phyloP scores from a whole-genome alignment of 2,888 invertebrate species.

The Drosophila neotestacea region DNA sequence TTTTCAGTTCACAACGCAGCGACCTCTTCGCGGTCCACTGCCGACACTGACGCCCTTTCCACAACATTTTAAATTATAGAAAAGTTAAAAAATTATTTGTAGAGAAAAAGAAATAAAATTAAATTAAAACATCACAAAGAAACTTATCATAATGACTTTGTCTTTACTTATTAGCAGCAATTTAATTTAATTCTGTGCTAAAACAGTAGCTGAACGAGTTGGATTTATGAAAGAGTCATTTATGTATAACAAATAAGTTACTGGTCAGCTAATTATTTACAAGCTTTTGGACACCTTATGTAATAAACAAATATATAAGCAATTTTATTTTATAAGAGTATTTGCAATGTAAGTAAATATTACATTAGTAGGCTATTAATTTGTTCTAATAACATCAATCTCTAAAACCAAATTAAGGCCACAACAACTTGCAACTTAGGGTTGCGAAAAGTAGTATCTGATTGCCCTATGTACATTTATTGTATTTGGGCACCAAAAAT shows the following conservation, averaged over 20 bases:
- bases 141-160: conserved; percentile 18
- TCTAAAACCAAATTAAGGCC: too few relatives aligned
- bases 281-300: background rate
- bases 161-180: conserved; percentile 40
- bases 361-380: too few relatives aligned
- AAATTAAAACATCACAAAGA: conserved; percentile 46
- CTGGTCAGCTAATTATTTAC: background rate
- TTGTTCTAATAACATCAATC: too few relatives aligned
- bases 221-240: conserved; percentile 19
- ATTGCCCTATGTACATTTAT: too few relatives aligned
- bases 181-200: conserved; percentile 30
- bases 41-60: conserved; percentile 81
- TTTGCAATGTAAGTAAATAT: too few relatives aligned
- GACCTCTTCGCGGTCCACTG: conserved; percentile 71
- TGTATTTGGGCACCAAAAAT: too few relatives aligned
- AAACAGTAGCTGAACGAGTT: conserved; percentile 18
- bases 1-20: conserved; percentile 67
- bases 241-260: conserved; percentile 3
- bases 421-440: too few relatives aligned
- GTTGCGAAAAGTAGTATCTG: too few relatives aligned
- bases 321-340: too few relatives aligned
- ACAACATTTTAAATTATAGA: conserved; percentile 57
- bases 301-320: too few relatives aligned
- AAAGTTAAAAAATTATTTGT: conserved; percentile 45
- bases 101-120: conserved; percentile 54